Base-by-base conservation (phyloP, 1,140 invertebrate genomes). In the Rhopalosiphum padi region DNA sequence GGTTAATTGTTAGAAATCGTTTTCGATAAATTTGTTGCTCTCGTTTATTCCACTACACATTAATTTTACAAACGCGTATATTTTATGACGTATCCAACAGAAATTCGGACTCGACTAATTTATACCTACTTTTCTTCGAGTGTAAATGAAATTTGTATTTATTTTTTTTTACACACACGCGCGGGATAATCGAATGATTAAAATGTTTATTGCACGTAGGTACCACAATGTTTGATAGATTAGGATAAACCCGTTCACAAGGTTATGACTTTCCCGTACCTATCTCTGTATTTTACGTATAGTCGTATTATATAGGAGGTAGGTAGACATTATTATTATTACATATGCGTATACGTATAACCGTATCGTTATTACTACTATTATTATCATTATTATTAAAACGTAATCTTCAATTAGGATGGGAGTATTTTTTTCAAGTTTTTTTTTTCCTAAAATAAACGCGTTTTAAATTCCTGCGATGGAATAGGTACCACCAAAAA, bases 241-340 rank as follows among this genome's bases (percentile, higher is more conserved):
- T 89, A 89, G 88, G 87, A 89, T 53, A 89, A 89, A 89, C 88
- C 51, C 88, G 88, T 89, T 89, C 88, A 89, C 88, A 89, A 89
- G 88, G 88, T 89, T 89, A 89, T 37, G 48, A 89, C 88, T 89
- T 89, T 89, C 88, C 88, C 51, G 22, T 55, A 53, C 43, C 23
- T 46, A 25, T 77, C 60, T 77, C 60, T 77, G 60, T 77, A 77
- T n/a, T 77, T 18, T 46, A 21, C 23, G 41, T 51, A 51, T 18
- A 18, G 18, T 9, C 48, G 18, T 41, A 25, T 22, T 46, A 46
- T 41, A 41, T 41, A 30, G 30, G 43, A 46, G 9, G 85, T 37
- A 86, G 22, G 60, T n/a, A 77, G 60, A 86, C n/a, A n/a, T 77
- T 77, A n/a, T n/a, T 77, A 41, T 41, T 41, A 77, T 77, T 77